These are phyloP conservation scores for Melitaea cinxia DNA, from an alignment of 1,140 invertebrate species.

Conservation along the genomic window DNA sequence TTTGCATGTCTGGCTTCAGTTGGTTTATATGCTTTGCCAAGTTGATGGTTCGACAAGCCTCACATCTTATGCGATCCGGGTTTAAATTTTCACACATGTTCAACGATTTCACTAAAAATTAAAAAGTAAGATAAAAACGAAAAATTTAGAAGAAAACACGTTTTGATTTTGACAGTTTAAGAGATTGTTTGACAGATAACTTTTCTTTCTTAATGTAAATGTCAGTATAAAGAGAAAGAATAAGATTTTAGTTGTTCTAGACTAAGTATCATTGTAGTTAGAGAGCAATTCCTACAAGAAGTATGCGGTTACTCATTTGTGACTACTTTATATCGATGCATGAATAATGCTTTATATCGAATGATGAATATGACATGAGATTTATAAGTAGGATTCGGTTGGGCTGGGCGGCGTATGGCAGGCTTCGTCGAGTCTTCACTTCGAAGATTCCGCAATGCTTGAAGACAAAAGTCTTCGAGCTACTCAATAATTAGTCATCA, in stretches of 20 bases:
- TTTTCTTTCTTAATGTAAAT: neutral
- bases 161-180: neutral
- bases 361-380: too few relatives aligned
- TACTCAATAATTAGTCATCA: too few relatives aligned
- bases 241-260: neutral
- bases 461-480: too few relatives aligned
- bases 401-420: too few relatives aligned
- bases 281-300: too few relatives aligned
- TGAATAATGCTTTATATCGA: too few relatives aligned
- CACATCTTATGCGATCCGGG: conserved; percentile 53
- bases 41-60: conserved; percentile 71
- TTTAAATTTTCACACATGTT: conserved; percentile 64
- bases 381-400: too few relatives aligned
- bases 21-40: conserved; percentile 59
- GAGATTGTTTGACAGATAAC: neutral
- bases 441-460: too few relatives aligned
- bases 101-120: neutral
- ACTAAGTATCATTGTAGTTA: neutral
- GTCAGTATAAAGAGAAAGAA: neutral
- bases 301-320: too few relatives aligned
- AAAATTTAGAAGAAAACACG: neutral
- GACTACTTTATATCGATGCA: too few relatives aligned
- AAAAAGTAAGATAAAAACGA: neutral
- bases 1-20: conserved; percentile 67
- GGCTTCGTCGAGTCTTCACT: too few relatives aligned